Base-by-base conservation (phyloP, 2,113 vertebrate genomes). In the Chinchilla lanigera region DNA sequence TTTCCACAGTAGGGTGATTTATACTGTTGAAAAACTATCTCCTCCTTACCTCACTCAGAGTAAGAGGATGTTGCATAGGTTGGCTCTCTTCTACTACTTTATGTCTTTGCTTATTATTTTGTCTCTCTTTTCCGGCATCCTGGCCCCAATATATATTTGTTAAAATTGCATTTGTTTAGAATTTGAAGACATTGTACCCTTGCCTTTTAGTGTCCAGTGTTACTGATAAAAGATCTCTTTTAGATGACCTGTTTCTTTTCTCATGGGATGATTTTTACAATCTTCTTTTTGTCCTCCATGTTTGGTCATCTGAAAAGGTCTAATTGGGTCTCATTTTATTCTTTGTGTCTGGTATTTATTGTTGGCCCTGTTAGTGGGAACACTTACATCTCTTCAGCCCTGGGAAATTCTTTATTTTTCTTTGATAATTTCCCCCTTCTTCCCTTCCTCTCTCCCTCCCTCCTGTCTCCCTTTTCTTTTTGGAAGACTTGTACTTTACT, bases 141-240 rank as follows among this genome's bases (percentile, higher is more conserved):
- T 92, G 78, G 13, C 44, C 24, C 33, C 50, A 56, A 1, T 86
- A 41, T 41, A 12, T 75, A 33, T 35, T 78, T 90, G 22, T 67
- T 93, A 26, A 63, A 88, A 17, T 81, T 82, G n/a, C 54, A 16
- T 90, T 80, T 81, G 3, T 81, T 95, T 8, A 80, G 84, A 95
- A 92, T 26, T 84, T 84, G 44, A 63, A 89, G 50, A 5, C 38
- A 38, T 85, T 89, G n/a, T 69, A 95, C 33, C 3, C 30, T 81
- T 88, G 30, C n/a, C 30, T 92, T 92, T 96, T 85, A 85, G 11
- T 89, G 20, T 78, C 41, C 9, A 71, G 41, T 56, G 52, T 94
- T 85, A 71, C 30, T 80, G 52, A 80, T 38, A 44, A 73, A 44
- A 91, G 88, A 22, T 67, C 56, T 52, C 26, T 61, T 61, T 7